Evolutionary conservation across 2,797 vertebrate genomes (phyloP).

Genomic region (Labroides dimidiatus): DNA sequence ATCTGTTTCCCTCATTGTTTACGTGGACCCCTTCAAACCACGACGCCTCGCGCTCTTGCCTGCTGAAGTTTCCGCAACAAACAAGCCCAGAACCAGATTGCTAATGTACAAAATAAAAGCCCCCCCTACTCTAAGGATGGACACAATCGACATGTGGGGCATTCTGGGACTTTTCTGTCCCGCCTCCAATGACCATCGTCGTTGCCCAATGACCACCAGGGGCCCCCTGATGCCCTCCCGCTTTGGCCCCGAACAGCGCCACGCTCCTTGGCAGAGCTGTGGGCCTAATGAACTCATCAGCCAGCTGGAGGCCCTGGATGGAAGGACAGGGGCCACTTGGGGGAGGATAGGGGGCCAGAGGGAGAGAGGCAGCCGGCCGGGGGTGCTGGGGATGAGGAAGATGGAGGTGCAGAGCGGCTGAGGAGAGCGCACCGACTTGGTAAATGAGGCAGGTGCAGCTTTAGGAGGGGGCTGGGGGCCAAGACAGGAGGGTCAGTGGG

Average conservation of each 20-base stretch:
- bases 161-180: conserved; percentile 72
- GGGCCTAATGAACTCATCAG: conserved; percentile 86
- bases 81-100: conserved; percentile 74
- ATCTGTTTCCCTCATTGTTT: conserved; percentile 82
- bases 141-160: conserved; percentile 72
- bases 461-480: conserved; percentile 42
- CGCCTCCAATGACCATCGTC: conserved; percentile 68
- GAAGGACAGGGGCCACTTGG: conserved; percentile 60
- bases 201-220: conserved; percentile 77
- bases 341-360: conserved; percentile 52
- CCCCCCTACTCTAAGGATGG: conserved; percentile 57
- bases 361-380: conserved; percentile 33
- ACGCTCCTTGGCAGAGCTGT: conserved; percentile 80
- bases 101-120: conserved; percentile 75
- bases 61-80: conserved; percentile 60
- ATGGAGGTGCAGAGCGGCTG: conserved; percentile 46
- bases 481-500: conserved; percentile 51
- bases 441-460: conserved; percentile 76
- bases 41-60: conserved; percentile 48
- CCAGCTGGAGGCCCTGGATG: conserved; percentile 83
- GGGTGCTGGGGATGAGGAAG: conserved; percentile 43
- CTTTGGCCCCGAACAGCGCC: conserved; percentile 72
- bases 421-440: conserved; percentile 53
- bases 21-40: conserved; percentile 70
- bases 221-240: conserved; percentile 75